Evolutionary conservation across 1,140 invertebrate species (phyloP).

Genomic region (Galendromus occidentalis): DNA sequence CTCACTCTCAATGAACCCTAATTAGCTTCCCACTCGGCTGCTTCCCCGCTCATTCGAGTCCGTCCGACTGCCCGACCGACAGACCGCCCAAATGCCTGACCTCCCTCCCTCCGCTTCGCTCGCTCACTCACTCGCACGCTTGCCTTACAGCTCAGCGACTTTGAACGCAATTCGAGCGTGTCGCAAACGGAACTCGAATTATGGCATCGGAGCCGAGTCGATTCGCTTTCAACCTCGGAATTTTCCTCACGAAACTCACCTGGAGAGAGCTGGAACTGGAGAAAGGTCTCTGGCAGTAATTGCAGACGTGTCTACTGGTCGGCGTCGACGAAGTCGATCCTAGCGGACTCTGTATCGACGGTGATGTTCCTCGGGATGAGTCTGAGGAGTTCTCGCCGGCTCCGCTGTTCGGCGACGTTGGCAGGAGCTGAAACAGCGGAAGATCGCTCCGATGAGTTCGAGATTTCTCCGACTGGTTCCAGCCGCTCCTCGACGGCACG

Average conservation of each 20-base stretch:
- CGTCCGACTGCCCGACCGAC: too few relatives aligned
- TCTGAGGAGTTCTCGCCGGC: conserved; percentile 7
- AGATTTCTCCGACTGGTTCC: not conserved
- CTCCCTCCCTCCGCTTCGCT: too few relatives aligned
- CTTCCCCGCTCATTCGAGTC: not conserved
- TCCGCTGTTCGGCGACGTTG: not conserved
- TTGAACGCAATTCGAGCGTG: too few relatives aligned
- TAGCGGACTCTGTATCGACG: conserved; percentile 7
- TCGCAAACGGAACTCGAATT: too few relatives aligned
- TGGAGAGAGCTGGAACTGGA: conserved; percentile 12
- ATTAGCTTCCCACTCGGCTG: not conserved
- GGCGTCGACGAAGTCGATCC: conserved; percentile 1
- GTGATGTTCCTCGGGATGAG: conserved; percentile 8
- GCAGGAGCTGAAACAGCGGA: not conserved
- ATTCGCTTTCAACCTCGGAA: not conserved
- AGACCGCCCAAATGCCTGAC: too few relatives aligned
- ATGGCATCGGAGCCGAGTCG: too few relatives aligned
- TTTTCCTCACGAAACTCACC: not conserved
- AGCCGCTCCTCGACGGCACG: not conserved
- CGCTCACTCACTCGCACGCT: too few relatives aligned
- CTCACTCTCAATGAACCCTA: not conserved
- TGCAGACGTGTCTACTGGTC: conserved; percentile 9
- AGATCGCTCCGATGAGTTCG: not conserved
- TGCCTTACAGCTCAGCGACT: too few relatives aligned
- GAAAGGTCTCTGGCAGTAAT: conserved; percentile 10